Evolutionary conservation across 2,113 vertebrate genomes (phyloP), one percentile per base, ranked within the genome.

Genomic region (Scatophagus argus): DNA sequence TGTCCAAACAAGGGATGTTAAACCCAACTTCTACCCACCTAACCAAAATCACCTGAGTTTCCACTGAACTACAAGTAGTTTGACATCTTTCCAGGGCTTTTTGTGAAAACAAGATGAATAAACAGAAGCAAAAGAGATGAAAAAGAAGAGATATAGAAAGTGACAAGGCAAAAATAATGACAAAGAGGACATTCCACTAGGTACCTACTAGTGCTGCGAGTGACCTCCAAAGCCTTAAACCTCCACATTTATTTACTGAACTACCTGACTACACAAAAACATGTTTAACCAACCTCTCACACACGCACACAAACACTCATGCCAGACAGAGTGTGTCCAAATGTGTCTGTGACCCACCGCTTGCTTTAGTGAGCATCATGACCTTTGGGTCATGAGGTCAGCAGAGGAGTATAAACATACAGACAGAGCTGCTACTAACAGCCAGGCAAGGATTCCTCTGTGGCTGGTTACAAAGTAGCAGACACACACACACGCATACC

Each of bases 321-420:
- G 38, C 32, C 83, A 85, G 85, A 84, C 79, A 79, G 62, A 75
- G 83, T 64, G 71, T 82, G 77, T 91, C 88, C 84, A 84, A 91
- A 91, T 89, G 83, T 83, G 85, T 90, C 80, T 83, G 82, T 85
- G 81, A 87, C 83, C 86, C 55, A 19, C 82, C 44, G 82, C 67
- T 74, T 80, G 84, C 77, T 83, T 88, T 82, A 78, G 81, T 81
- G 77, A 84, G 74, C 81, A 47, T 81, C 68, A 1, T 79, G 87
- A 91, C 91, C 87, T 90, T 44, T 7, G 71, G 90, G 91, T 93
- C 92, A 87, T 0, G 19, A 68, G 93, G 88, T 92, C 90, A 83
- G 63, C 60, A 58, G 85, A 72, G 76, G 72, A 90, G 87, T 67
- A 76, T 94, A 94, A 94, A 94, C 91, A 93, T 31, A 72, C 64